Evolutionary conservation across 2,888 invertebrate species (phyloP).

Genomic region (Calliopum simillimum): DNA sequence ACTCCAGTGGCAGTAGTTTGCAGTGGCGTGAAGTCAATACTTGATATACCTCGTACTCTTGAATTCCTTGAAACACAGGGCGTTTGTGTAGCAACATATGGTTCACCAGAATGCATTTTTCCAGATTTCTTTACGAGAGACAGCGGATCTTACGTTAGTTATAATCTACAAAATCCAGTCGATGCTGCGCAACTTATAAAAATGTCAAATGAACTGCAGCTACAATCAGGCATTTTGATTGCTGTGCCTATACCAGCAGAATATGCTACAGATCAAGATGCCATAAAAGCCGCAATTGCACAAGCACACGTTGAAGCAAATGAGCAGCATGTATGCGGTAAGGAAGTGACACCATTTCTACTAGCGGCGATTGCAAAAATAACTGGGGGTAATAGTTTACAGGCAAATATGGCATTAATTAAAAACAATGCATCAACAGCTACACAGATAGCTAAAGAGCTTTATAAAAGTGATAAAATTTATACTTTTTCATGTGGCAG

Average conservation of each 20-base stretch:
- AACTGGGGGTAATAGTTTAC: conserved; percentile 85
- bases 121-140: conserved; percentile 92
- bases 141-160: conserved; percentile 81
- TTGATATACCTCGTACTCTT: conserved; percentile 93
- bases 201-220: conserved; percentile 69
- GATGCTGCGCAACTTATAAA: conserved; percentile 82
- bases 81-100: conserved; percentile 87
- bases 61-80: conserved; percentile 97
- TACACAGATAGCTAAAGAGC: conserved; percentile 79
- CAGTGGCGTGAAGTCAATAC: conserved; percentile 96
- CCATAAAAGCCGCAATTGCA: conserved; percentile 78
- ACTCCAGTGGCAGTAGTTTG: conserved; percentile 92
- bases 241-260: conserved; percentile 91
- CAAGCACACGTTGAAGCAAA: conserved; percentile 75
- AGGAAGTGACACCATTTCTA: conserved; percentile 93
- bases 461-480: conserved; percentile 1
- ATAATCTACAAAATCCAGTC: conserved; percentile 72
- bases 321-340: conserved; percentile 76
- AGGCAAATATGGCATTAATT: conserved; percentile 90
- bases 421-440: conserved; percentile 92
- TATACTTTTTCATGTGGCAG: neutral
- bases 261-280: conserved; percentile 69
- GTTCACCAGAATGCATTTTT: conserved; percentile 76
- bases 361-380: conserved; percentile 80
- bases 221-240: conserved; percentile 82